phyloP scores from a whole-genome alignment of 2,797 vertebrate genomes.

The Selene dorsalis region DNA sequence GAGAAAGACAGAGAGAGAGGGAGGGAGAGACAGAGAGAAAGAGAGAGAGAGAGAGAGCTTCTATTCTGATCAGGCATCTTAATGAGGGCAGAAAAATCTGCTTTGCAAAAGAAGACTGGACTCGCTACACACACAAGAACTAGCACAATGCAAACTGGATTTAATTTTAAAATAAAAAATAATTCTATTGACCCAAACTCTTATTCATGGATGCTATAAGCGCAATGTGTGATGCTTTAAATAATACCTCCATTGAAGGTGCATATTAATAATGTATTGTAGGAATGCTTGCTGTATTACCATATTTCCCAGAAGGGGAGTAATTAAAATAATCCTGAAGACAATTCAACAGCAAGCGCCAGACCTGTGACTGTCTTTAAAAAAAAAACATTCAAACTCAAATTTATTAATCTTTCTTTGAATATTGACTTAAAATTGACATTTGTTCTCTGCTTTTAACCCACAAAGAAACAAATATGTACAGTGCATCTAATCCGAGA shows the following conservation, averaged over 20 bases:
- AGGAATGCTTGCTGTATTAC: slow-evolving; percentile 48
- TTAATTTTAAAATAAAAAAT: slow-evolving; percentile 24
- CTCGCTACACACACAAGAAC: slow-evolving; percentile 6
- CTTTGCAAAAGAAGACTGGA: slow-evolving; percentile 23
- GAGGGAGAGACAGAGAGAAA: slow-evolving; percentile 14
- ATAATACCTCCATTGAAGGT: slow-evolving; percentile 47
- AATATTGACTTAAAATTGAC: neutral
- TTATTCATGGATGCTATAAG: slow-evolving; percentile 1
- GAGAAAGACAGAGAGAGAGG: slow-evolving; percentile 26
- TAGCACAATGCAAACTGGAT: slow-evolving; percentile 8
- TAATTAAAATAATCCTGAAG: slow-evolving; percentile 46
- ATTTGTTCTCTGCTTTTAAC: neutral
- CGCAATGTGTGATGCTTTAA: slow-evolving; percentile 20
- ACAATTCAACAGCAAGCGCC: slow-evolving; percentile 11
- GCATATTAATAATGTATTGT: slow-evolving; percentile 62
- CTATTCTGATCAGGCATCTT: slow-evolving; percentile 83
- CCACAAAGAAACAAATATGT: neutral
- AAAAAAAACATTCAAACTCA: slow-evolving; percentile 3
- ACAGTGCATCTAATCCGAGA: neutral
- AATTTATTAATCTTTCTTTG: neutral
- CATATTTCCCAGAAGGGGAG: slow-evolving; percentile 44
- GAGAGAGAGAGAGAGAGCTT: slow-evolving; percentile 13
- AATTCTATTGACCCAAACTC: slow-evolving; percentile 12
- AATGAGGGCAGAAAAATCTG: slow-evolving; percentile 82
- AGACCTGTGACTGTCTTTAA: slow-evolving; percentile 6